Base-by-base conservation (phyloP, 1,140 invertebrate genomes). In the Lucilia cuprina region DNA sequence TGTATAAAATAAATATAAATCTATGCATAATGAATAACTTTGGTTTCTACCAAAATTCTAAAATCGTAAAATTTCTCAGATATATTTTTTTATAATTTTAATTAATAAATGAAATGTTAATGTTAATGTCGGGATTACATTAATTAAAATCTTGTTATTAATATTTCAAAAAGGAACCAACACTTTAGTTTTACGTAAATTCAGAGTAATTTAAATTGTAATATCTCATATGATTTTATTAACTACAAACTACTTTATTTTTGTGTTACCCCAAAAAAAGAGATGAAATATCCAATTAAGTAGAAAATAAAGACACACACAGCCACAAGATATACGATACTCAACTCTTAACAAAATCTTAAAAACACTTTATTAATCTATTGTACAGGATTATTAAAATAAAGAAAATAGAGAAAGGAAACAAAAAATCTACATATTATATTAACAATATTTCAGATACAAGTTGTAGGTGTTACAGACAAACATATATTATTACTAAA, bases 81-180 rank as follows among this genome's bases (percentile, higher is more conserved):
- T n/a, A n/a, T n/a, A n/a, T n/a, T 14, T 55, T 13, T 14, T 55
- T 55, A 55, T 14, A 55, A 35, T 74, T 83, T 82, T 86, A 87
- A 30, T 30, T 30, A 30, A 30, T 30, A 30, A 30, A 30, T 30
- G 3, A 30, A 30, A 30, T 30, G 1, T 30, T 30, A 30, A 30
- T 30, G 1, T 30, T 30, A 2, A 30, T 30, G 25, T 30, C 25
- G 25, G 25, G 25, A 30, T 30, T 30, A 30, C 25, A 30, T 30
- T 30, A 30, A 30, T 30, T 30, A 30, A 3, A 30, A 30, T 30
- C 25, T 5, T 41, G 41, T 41, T 3, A 41, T 41, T 41, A 41
- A 3, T 8, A 41, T 41, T 41, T 41, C 0, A 41, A 41, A 41
- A 41, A 41, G 10, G 0, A 41, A 41, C 41, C 41, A 41, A 41